Evolutionary conservation across 2,797 vertebrate genomes (phyloP).

Genomic region (Enteromius radiatus): DNA sequence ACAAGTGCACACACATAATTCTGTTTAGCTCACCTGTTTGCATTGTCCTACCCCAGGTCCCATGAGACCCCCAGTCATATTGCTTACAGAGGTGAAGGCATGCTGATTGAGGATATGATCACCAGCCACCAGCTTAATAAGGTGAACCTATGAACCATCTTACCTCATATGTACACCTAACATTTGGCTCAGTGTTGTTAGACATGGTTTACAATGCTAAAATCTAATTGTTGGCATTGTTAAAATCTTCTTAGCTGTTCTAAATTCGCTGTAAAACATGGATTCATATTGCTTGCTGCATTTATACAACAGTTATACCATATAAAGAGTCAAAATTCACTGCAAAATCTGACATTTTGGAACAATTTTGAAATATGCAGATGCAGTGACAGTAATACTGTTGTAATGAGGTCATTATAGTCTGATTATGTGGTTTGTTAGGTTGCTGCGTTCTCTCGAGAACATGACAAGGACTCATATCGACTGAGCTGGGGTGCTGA

Average conservation of each 20-base stretch:
- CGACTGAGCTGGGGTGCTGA: constrained; percentile 96
- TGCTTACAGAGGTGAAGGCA: constrained; percentile 86
- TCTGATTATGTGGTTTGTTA: constrained; percentile 62
- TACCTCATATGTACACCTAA: not conserved
- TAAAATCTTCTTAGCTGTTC: not conserved
- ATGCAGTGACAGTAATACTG: not conserved
- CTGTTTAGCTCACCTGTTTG: constrained; percentile 18
- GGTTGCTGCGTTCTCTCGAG: constrained; percentile 88
- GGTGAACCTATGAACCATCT: constrained; percentile 65
- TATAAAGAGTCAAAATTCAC: not conserved
- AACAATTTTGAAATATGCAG: not conserved
- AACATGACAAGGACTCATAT: constrained; percentile 88
- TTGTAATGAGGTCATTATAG: not conserved
- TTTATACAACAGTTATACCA: not conserved
- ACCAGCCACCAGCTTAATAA: constrained; percentile 83
- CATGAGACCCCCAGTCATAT: constrained; percentile 86
- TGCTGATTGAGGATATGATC: constrained; percentile 90
- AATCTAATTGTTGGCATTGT: not conserved
- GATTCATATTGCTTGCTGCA: not conserved
- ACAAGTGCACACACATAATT: not conserved
- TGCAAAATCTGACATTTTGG: not conserved
- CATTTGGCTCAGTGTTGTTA: not conserved
- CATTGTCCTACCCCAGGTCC: constrained; percentile 78
- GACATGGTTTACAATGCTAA: not conserved
- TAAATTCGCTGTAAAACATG: not conserved